A percentile compares a stretch with the other conserved stretches of the same genome.
Evolutionary conservation across 1,140 invertebrate genomes (phyloP).

Genomic region (Aphelinus certus): DNA sequence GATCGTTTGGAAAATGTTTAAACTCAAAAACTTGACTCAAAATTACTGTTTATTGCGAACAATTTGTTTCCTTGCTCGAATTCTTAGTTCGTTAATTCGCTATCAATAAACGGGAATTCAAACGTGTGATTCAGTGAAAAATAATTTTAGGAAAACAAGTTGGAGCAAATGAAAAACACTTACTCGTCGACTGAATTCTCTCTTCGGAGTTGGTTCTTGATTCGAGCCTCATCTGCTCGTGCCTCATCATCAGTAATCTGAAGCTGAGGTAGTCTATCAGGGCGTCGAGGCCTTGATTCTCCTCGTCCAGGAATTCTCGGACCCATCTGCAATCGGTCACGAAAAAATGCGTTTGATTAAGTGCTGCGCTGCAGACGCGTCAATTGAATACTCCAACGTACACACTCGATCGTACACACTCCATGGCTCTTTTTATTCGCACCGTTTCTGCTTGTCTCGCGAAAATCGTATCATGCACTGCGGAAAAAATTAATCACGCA

Average conservation of each 20-base stretch:
- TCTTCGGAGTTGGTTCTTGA: constrained; percentile 79
- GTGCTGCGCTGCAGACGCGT: neutral
- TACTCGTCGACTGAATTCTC: constrained; percentile 62
- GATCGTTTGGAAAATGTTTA: no score
- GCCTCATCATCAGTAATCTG: constrained; percentile 89
- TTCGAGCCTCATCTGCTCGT: constrained; percentile 82
- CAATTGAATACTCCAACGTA: no score
- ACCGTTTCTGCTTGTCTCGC: neutral
- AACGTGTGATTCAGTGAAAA: no score
- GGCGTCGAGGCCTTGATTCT: constrained; percentile 95
- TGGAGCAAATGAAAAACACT: neutral
- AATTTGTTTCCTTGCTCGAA: no score
- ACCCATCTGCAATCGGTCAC: constrained; percentile 83
- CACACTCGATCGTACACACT: no score
- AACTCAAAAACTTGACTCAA: no score
- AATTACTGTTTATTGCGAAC: no score
- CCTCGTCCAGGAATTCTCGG: constrained; percentile 94
- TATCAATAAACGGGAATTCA: no score
- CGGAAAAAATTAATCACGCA: neutral
- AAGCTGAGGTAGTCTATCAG: constrained; percentile 97
- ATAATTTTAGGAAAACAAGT: no score
- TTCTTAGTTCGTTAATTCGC: no score
- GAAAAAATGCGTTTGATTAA: constrained; percentile 11
- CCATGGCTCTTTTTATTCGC: neutral
- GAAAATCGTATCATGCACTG: no score